Base-by-base conservation (phyloP, 2,113 vertebrate species). In the Catharus bicknelli region DNA sequence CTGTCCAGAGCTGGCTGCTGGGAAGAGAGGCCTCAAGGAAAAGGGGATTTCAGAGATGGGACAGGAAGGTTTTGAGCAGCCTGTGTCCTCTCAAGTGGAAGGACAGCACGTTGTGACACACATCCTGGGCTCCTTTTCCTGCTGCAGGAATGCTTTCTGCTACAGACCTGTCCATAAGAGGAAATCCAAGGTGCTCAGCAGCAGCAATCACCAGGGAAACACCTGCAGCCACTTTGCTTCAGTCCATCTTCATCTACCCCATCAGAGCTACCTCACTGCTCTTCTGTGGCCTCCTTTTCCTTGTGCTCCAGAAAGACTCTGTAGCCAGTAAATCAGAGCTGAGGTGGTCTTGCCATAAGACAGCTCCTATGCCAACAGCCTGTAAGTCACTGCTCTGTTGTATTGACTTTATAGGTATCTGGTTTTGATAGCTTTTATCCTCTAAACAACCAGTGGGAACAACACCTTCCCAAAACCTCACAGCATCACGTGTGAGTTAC, bases 401-500 rank as follows among this genome's bases (percentile, higher is more conserved):
- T 13, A 30, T 4, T 83, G 55, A 36, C 29, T 79, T 74, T 32
- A 29, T 1, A 64, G 55, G 30, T 14, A 18, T 13, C 64, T 72
- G 42, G 0, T 87, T 79, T 66, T 42, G 22, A 25, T 7, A 36
- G 64, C 30, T 91, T 93, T 94, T 93, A 61, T 86, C 62, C 57
- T 93, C 55, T 47, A 74, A 84, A 67, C 16, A 64, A 20, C 45
- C 43, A 43, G 15, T 66, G 66, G 69, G 86, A 91, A 36, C 47
- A 74, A 3, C 51, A 51, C 84, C 62, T 93, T 83, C 66, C 54
- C 73, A 25, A 83, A 85, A 38, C 16, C 54, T 53, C 48, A 67
- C 80, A 73, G 78, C 62, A 59, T 77, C 83, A 72, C 26, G 7
- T 90, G 86, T 96, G 97, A 96, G 96, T 97, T 97, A 94, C 91